These are phyloP conservation scores for Chrysolina oricalcia DNA, from an alignment of 2,888 invertebrate genomes.

Conservation along the genomic window DNA sequence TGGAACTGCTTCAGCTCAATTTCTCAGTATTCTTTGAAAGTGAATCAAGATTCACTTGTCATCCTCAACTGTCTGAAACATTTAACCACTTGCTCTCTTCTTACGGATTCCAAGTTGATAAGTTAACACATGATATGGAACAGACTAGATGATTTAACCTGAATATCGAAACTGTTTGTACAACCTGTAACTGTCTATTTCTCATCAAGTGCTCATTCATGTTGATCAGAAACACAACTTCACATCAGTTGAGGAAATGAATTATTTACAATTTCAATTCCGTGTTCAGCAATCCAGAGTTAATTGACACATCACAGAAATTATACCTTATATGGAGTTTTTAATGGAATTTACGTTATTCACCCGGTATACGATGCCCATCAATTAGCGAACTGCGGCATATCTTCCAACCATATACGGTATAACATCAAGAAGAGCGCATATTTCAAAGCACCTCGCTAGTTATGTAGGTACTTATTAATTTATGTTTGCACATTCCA, in stretches of 20 bases:
- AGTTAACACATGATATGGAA: too few relatives aligned
- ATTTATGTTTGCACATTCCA: slow-evolving; percentile 30
- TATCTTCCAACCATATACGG: not conserved
- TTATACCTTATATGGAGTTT: slow-evolving; percentile 10
- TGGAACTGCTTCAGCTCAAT: too few relatives aligned
- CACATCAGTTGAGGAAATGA: not conserved
- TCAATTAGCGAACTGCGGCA: not conserved
- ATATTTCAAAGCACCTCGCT: slow-evolving; percentile 21
- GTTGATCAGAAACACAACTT: not conserved
- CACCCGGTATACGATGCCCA: slow-evolving; percentile 6
- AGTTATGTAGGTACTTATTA: slow-evolving; percentile 24
- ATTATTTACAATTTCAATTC: slow-evolving; percentile 1
- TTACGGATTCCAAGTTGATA: too few relatives aligned
- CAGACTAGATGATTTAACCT: too few relatives aligned
- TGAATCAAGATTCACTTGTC: too few relatives aligned
- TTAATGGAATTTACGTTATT: not conserved
- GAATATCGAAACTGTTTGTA: too few relatives aligned
- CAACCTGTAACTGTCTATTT: not conserved
- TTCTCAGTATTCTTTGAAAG: too few relatives aligned
- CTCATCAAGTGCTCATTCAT: not conserved
- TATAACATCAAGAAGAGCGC: slow-evolving; percentile 4
- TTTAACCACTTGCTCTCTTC: too few relatives aligned
- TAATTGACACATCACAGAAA: slow-evolving; percentile 20
- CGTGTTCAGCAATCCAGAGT: not conserved
- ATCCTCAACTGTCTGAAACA: too few relatives aligned